A percentile compares a stretch with the other conserved stretches of the same genome.
phyloP scores from a whole-genome alignment of 2,888 invertebrate genomes.

The Orchesellides sinensis region DNA sequence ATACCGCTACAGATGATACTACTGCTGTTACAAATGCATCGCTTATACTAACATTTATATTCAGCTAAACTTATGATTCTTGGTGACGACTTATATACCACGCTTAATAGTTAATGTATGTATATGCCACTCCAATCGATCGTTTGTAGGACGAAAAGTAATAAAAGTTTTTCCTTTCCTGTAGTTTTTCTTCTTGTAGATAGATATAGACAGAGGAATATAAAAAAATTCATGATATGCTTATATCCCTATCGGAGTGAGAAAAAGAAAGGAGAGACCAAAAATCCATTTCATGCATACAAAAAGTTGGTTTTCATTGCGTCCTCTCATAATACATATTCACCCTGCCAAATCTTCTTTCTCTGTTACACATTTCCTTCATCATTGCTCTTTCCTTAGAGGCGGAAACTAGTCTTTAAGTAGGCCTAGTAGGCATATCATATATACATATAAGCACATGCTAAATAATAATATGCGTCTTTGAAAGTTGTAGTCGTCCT shows the following conservation, averaged over 20 bases:
- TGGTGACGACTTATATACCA: background rate
- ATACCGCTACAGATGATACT: too few species aligned
- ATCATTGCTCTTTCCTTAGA: background rate
- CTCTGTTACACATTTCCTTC: constrained; percentile 9
- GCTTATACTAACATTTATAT: too few species aligned
- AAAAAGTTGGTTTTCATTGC: background rate
- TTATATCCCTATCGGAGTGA: background rate
- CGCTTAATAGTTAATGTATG: constrained; percentile 21
- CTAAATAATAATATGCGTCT: too few species aligned
- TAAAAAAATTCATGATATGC: too few species aligned
- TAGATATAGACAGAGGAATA: too few species aligned
- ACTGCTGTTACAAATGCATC: too few species aligned
- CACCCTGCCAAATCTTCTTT: background rate
- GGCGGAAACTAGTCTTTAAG: background rate
- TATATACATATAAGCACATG: too few species aligned
- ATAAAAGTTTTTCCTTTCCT: constrained; percentile 45
- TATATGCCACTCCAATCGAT: constrained; percentile 19
- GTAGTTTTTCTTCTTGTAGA: too few species aligned
- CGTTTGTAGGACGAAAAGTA: constrained; percentile 39
- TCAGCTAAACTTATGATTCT: too few species aligned
- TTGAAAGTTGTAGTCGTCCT: too few species aligned
- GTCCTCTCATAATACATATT: background rate
- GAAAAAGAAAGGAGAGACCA: background rate
- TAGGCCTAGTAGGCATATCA: too few species aligned
- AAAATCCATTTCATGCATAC: constrained; percentile 22